These are phyloP conservation scores for Arrhamphus sclerolepis DNA, from an alignment of 2,797 vertebrate species.

Conservation along the genomic window DNA sequence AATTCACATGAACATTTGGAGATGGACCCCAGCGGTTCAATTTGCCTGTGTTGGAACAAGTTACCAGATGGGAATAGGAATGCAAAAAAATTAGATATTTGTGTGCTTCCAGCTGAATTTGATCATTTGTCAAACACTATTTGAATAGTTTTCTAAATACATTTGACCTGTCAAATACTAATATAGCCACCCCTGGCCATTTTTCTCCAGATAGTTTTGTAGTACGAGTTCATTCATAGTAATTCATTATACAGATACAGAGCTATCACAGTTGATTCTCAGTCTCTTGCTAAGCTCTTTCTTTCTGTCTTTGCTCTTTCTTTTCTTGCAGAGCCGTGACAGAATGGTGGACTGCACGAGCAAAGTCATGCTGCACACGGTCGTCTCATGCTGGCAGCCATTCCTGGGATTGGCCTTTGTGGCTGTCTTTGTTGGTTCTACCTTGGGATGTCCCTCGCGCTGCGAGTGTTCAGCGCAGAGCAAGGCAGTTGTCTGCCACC, in stretches of 20 bases:
- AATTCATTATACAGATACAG: neutral
- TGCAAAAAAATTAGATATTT: neutral
- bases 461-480: slow-evolving; percentile 97
- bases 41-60: slow-evolving; percentile 8
- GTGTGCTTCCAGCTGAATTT: neutral
- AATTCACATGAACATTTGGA: slow-evolving; percentile 2
- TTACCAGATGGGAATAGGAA: neutral
- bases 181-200: too few species aligned
- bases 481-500: slow-evolving; percentile 96
- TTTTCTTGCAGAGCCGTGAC: slow-evolving; percentile 88
- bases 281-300: slow-evolving; percentile 14
- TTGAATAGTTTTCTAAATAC: neutral
- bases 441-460: slow-evolving; percentile 92
- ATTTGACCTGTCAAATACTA: too few species aligned
- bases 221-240: neutral
- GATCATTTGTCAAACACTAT: slow-evolving; percentile 2
- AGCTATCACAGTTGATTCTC: neutral
- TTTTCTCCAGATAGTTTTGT: too few species aligned
- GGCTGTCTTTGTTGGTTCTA: slow-evolving; percentile 86
- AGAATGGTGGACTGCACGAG: slow-evolving; percentile 88
- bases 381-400: slow-evolving; percentile 92
- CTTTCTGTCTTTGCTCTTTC: slow-evolving; percentile 42
- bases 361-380: slow-evolving; percentile 97
- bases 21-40: neutral
- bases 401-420: slow-evolving; percentile 93